Evolutionary conservation across 2,113 vertebrate genomes (phyloP), one percentile per base, ranked within the genome.

Genomic region (Gadus chalcogrammus): DNA sequence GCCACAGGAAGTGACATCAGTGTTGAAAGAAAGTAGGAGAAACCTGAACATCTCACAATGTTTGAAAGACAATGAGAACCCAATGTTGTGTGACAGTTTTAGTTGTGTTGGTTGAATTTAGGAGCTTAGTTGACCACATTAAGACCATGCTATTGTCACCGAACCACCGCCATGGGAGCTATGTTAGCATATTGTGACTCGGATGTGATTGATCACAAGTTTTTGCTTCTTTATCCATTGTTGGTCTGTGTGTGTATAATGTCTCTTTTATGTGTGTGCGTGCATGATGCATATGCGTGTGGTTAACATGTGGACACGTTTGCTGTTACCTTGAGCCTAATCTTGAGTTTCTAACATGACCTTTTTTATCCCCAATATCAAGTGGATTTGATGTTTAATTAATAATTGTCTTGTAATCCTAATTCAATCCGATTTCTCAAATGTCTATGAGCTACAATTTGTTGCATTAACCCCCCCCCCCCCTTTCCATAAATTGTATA

Each of bases 51-150:
- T 67, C 22, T 28, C 62, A 52, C 27, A 72, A 38, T 59, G 58
- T 53, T 61, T 0, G 15, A 64, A 71, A 73, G 72, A 79, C 76
- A 71, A 75, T 71, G 56, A 13, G 55, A 24, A 74, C 20, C 67
- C 66, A 73, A 79, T 76, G 75, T 79, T 84, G 70, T 67, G 73
- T 71, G 65, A 84, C 56, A 61, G 71, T 27, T 27, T 12, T 5
- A 53, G 52, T 62, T n/a, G 48, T 53, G 15, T 61, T 60, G 27
- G 22, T 66, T 68, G 35, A 4, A 11, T 17, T 5, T 42, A 22
- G 16, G 31, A 42, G 70, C 67, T 13, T 11, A 48, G 42, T 20
- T 7, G 13, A 68, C 61, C 62, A 69, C 65, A 79, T 65, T 64
- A 60, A 58, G 17, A 70, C 24, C 65, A 71, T 66, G 72, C 73